Percentiles rank a stretch among this genome's conserved stretches.
phyloP scores from a whole-genome alignment of 2,888 invertebrate species.

The Branchinecta sandiegonensis region DNA sequence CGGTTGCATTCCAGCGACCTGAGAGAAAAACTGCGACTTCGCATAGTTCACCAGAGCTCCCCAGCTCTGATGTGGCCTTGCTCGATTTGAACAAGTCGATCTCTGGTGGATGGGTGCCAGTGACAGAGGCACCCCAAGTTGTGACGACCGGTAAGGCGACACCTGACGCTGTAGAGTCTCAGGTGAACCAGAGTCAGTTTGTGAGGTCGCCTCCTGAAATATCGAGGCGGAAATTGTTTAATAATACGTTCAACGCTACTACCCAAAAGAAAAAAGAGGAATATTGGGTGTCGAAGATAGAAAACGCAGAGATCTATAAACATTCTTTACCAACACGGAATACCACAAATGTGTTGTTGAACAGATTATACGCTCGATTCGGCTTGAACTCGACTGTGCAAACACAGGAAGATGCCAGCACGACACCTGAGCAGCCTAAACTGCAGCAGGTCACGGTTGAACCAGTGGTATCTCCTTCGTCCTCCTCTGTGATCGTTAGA shows the following conservation, averaged over 20 bases:
- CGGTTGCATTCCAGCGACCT: background rate
- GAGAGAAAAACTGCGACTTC: background rate
- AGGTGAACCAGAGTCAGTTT: background rate
- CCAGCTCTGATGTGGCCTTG: background rate
- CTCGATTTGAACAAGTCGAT: background rate
- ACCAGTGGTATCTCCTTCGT: background rate
- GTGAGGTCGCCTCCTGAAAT: background rate
- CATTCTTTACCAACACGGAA: background rate
- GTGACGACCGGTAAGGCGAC: background rate
- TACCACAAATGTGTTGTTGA: background rate
- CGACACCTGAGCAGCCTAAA: background rate
- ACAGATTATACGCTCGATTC: background rate
- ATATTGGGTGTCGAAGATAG: background rate
- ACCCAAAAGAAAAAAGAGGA: slow-evolving; percentile 10
- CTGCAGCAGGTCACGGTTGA: background rate
- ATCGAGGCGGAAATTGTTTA: background rate
- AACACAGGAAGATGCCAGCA: background rate
- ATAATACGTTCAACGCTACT: background rate
- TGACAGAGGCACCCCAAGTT: background rate
- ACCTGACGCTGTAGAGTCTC: background rate
- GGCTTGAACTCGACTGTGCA: no score
- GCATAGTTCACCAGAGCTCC: background rate
- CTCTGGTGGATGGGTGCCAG: background rate
- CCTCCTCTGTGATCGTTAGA: background rate
- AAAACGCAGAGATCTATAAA: slow-evolving; percentile 11